Evolutionary conservation across 2,113 vertebrate species (phyloP), one percentile per base, ranked within the genome.

Genomic region (Mixornis gularis): DNA sequence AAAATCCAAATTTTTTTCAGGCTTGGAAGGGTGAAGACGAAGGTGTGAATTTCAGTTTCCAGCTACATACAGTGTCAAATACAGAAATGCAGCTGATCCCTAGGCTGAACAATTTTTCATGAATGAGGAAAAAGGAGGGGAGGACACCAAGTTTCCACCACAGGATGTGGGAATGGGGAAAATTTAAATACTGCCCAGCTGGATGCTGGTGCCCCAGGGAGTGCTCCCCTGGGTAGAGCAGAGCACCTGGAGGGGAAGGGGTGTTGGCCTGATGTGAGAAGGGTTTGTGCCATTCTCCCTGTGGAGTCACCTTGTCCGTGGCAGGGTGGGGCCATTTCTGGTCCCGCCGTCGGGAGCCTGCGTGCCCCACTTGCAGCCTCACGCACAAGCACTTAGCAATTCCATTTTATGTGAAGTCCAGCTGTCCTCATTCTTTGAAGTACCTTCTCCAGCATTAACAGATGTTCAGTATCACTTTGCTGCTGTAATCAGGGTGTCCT

Each of bases 371-470:
- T 78, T n/a, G 55, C 87, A 84, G 71, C 77, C 73, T 93, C 88
- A 87, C 2, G 14, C 40, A 38, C 52, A 79, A 82, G 41, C 79
- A 93, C 79, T 91, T 91, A 81, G 90, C 0, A 2, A 41, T 81
- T 90, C 71, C 3, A 2, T 87, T 94, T 91, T 85, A 87, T 87
- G 84, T 66, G 91, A 91, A 86, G 94, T 96, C 95, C 95, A 96
- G 93, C 95, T 96, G 93, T 95, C 94, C 72, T 72, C 73, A 18
- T 85, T 90, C 95, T 93, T 96, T 91, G 91, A 96, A 96, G 86
- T 91, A 79, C 90, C 73, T 93, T 96, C 78, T 77, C 73, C 72
- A 86, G 73, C 89, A 83, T 90, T 93, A 96, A 94, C 94, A 96
- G 96, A 94, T 96, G 95, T 96, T 96, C 95, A 72, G 41, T 53